Evolutionary conservation across 1,140 invertebrate genomes (phyloP).

Genomic region (Conopomorpha cramerella): DNA sequence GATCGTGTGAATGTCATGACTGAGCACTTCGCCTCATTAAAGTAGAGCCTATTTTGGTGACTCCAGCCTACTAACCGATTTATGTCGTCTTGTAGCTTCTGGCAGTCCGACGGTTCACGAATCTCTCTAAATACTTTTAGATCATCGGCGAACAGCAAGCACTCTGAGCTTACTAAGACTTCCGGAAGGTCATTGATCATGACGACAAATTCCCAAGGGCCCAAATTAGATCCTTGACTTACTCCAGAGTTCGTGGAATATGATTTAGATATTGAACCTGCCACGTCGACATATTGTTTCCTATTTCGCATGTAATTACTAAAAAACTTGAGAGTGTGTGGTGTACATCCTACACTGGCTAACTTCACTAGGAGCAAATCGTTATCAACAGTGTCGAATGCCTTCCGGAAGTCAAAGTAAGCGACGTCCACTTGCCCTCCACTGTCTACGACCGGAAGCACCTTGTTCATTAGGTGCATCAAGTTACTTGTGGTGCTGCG

Average conservation of each 20-base stretch:
- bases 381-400: conserved; percentile 14
- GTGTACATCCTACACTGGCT: too few relatives aligned
- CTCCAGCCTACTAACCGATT: background rate
- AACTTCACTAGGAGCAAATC: conserved; percentile 1
- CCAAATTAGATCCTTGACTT: too few relatives aligned
- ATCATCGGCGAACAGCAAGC: background rate
- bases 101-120: background rate
- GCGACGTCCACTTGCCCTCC: conserved; percentile 15
- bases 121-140: background rate
- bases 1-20: background rate
- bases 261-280: too few relatives aligned
- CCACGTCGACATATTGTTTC: too few relatives aligned
- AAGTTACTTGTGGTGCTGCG: background rate
- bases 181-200: too few relatives aligned
- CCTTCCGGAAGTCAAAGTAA: conserved; percentile 14
- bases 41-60: background rate
- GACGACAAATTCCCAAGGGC: too few relatives aligned
- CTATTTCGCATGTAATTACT: too few relatives aligned
- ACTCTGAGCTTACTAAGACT: too few relatives aligned
- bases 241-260: too few relatives aligned
- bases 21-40: background rate
- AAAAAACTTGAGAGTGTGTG: too few relatives aligned
- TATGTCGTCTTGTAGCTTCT: background rate
- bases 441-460: background rate
- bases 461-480: background rate